Evolutionary conservation across 2,113 vertebrate species (phyloP), one percentile per base, ranked within the genome.

Genomic region (Hyla sarda): DNA sequence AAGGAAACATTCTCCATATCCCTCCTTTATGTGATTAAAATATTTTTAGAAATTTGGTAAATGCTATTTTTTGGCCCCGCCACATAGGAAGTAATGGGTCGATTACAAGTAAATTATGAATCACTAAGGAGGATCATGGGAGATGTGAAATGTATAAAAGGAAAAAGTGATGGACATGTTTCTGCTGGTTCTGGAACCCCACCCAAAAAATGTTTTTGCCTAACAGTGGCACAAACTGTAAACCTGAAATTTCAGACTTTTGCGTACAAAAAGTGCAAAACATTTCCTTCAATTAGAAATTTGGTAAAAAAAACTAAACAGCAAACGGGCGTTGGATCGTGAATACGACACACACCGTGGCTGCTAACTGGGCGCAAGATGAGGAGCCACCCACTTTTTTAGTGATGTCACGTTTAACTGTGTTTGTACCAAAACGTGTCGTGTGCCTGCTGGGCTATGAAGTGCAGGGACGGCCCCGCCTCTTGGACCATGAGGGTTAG

Each of bases 401-500:
- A 0, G 21, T 69, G 65, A 69, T 21, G 23, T 47, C 41, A 13
- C 5, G 2, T 89, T 45, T 88, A 94, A 60, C 88, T 91, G 82
- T 93, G 89, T 87, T 94, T 92, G 88, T 89, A 88, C 23, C 93
- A 94, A 45, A 92, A 74, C 62, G 93, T 84, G 69, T 93, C 92
- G 88, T 97, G 95, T 89, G 95, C 90, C 95, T 95, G 95, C 72
- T 92, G 90, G 78, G 95, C 89, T 58, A 95, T 7, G 23, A 88
- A 91, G 88, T 95, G 93, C 1, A 95, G 90, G 72, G 95, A 90
- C 4, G 94, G 91, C 89, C 93, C 93, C 14, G 93, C 92, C 92
- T 99, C 97, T 67, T 87, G 85, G 92, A 95, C 94, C 95, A 98
- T 96, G 90, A 96, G 93, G 67, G 91, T 78, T 87, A 98, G 93